These are phyloP conservation scores for Malurus splendens DNA, from an alignment of 2,797 vertebrate genomes.

Conservation along the genomic window DNA sequence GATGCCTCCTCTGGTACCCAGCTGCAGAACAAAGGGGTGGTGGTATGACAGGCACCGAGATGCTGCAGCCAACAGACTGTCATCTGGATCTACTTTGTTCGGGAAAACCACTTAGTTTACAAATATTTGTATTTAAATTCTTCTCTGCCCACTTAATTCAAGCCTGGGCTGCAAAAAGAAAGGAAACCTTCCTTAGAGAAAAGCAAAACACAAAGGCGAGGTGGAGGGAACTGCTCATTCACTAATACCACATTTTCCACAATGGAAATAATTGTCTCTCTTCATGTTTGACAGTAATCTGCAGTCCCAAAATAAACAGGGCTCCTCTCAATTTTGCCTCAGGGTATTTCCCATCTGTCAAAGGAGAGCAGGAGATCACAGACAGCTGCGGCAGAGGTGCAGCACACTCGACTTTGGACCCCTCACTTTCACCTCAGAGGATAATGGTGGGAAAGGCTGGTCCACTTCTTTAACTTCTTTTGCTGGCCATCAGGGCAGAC, in stretches of 20 bases:
- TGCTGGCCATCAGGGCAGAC: neutral
- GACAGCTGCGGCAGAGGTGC: accelerated
- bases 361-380: neutral
- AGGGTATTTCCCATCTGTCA: slow-evolving; percentile 13
- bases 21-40: neutral
- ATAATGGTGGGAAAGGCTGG: neutral
- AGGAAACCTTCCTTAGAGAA: slow-evolving; percentile 39
- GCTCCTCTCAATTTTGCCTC: slow-evolving; percentile 11
- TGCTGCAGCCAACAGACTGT: neutral
- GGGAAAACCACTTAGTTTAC: slow-evolving; percentile 65
- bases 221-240: neutral
- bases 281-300: slow-evolving; percentile 11
- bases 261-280: slow-evolving; percentile 14
- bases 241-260: slow-evolving; percentile 47
- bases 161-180: slow-evolving; percentile 6
- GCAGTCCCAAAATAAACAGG: neutral
- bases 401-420: accelerated
- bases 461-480: neutral
- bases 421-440: neutral
- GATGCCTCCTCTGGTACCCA: neutral
- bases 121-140: slow-evolving; percentile 51
- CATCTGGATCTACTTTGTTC: slow-evolving; percentile 65
- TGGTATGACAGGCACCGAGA: neutral
- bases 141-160: slow-evolving; percentile 37
- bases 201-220: neutral